Evolutionary conservation across 2,797 vertebrate genomes (phyloP).

Genomic region (Agapornis canus): DNA sequence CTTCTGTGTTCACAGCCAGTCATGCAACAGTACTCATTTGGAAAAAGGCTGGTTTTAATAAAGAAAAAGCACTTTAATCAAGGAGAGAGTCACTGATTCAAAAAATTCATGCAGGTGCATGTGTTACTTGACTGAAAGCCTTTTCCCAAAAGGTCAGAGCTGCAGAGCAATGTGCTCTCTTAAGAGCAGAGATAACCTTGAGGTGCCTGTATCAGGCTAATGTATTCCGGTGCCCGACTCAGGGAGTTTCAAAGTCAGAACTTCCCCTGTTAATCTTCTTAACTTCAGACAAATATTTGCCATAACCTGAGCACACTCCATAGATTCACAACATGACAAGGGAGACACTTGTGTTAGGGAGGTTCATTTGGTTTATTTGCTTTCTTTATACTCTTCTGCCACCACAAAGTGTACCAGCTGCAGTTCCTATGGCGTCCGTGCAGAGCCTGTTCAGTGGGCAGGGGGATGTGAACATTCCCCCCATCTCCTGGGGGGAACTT

Average conservation of each 20-base stretch:
- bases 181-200: slow-evolving; percentile 8
- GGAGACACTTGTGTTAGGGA: not conserved
- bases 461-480: fast-evolving
- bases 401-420: not conserved
- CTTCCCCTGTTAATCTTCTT: slow-evolving; percentile 49
- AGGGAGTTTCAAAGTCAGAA: slow-evolving; percentile 40
- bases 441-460: fast-evolving
- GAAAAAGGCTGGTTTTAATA: slow-evolving; percentile 62
- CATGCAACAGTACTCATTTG: slow-evolving; percentile 22
- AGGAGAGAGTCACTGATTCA: slow-evolving; percentile 50
- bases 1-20: not conserved
- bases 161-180: not conserved
- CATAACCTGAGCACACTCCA: not conserved
- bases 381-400: not conserved
- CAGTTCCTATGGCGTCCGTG: fast-evolving
- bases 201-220: not conserved
- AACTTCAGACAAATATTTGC: slow-evolving; percentile 49
- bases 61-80: slow-evolving; percentile 67
- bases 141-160: slow-evolving; percentile 34
- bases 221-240: not conserved
- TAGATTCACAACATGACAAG: not conserved
- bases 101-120: slow-evolving; percentile 54
- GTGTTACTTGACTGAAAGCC: slow-evolving; percentile 51
- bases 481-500: not conserved
- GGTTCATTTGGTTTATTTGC: not conserved